Evolutionary conservation across 2,113 vertebrate species (phyloP), one percentile per base, ranked within the genome.

Genomic region (Myrmecophaga tridactyla): DNA sequence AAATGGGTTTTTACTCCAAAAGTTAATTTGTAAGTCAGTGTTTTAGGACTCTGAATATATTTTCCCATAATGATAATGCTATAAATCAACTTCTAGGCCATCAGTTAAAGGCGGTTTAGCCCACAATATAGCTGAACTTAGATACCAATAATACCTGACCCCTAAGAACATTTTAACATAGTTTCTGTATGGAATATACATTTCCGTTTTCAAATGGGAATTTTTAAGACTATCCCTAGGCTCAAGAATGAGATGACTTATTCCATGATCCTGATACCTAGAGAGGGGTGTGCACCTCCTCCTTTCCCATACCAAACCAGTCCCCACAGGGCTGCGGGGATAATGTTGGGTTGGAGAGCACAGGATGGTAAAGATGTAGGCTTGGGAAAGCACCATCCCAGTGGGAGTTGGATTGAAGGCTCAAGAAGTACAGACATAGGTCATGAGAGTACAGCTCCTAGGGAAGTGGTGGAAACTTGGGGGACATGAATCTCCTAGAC

Each of bases 181-280:
- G 17, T 73, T 85, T 80, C 48, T 85, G 23, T 80, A 60, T 60
- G n/a, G 31, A 87, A 88, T 75, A 89, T 78, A 9, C 46, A 84
- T 83, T 91, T 63, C n/a, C 80, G 36, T 67, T 93, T 95, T 95
- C 65, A 82, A 70, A 39, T 41, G 43, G 34, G 43, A 72, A 58
- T 58, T 82, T 87, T 83, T 41, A 95, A 90, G 77, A 80, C 31
- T 27, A 84, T 63, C 34, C 58, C 51, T 56, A 77, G 56, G 43
- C 21, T 27, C 17, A 25, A 18, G 76, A 90, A 87, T 78, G 39
- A 83, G 51, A 90, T 58, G 53, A 72, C 90, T 51, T 94, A 20
- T 7, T 67, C 15, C 46, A 41, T 36, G 72, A 1, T 77, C 31
- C 7, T 17, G 78, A 5, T 82, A 86, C 20, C 36, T 36, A 62